Base-by-base conservation (phyloP, 2,113 vertebrate genomes). In the Beaufortia kweichowensis region DNA sequence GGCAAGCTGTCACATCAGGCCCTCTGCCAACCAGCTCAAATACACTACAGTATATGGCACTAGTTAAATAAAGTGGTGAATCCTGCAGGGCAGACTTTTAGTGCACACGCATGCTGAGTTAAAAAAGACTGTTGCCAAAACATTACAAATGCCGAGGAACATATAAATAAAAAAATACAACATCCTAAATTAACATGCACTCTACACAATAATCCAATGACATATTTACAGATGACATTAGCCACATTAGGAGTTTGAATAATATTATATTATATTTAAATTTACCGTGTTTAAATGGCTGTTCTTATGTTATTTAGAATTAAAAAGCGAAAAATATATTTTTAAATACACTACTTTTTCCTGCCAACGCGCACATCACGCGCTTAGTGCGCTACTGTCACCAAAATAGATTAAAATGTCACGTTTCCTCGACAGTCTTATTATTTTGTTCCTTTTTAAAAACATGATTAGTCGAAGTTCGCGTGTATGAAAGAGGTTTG, bases 1-100 rank as follows among this genome's bases (percentile, higher is more conserved):
- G 65, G 67, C 46, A 63, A 76, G n/a, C 39, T 23, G 26, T 79
- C 50, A 67, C 43, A 21, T 21, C 48, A 24, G n/a, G 48, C 66
- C 48, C 21, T 53, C n/a, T 21, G 3, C 33, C 4, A 1, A n/a
- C 53, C 21, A 71, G 23, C 21, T 57, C 12, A 67, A 67, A 67
- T 6, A 67, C 43, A 12, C n/a, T n/a, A n/a, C n/a, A n/a, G n/a
- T 64, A 11, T 4, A 21, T 55, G 28, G 10, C 28, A 21, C 26
- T 31, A 1, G 14, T 17, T 70, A 56, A 71, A 59, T 55, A 17
- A n/a, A 56, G 21, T 17, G 21, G 1, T 57, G 28, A 71, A 41
- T 3, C 53, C 53, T 3, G 21, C 6, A 19, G 21, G 53, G 7
- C 21, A 33, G 33, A 55, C 14, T 41, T 19, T 24, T 14, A 9